phyloP scores from a whole-genome alignment of 2,797 vertebrate species.

The Coendou prehensilis region DNA sequence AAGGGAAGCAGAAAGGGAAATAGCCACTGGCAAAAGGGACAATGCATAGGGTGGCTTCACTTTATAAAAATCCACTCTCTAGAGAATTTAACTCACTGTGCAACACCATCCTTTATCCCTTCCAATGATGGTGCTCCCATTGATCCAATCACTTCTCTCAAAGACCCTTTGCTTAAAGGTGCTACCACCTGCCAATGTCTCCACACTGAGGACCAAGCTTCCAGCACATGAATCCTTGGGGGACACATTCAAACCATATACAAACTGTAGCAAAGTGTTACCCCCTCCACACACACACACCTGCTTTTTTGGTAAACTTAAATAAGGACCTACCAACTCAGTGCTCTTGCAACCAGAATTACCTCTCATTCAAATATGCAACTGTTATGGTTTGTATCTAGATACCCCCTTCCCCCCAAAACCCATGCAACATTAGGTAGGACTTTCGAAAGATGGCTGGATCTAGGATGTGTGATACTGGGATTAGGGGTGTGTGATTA shows the following conservation, averaged over 20 bases:
- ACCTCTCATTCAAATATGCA: not conserved
- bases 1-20: not conserved
- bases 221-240: not conserved
- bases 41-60: not conserved
- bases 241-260: not conserved
- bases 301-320: not conserved
- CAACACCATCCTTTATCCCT: not conserved
- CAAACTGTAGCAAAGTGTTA: not conserved
- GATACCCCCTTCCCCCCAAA: not conserved
- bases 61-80: not conserved
- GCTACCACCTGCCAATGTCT: not conserved
- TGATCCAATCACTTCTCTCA: not conserved
- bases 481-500: not conserved
- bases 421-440: not conserved
- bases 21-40: not conserved
- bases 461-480: not conserved
- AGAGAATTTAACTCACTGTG: not conserved
- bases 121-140: not conserved
- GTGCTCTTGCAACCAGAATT: rapidly evolving
- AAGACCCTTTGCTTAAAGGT: not conserved
- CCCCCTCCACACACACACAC: rapidly evolving
- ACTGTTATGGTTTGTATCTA: not conserved
- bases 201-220: not conserved
- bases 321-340: rapidly evolving
- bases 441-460: not conserved